Percentiles rank a stretch among this genome's conserved stretches.
These are phyloP conservation scores for Sarcophaga caerulescens DNA, from an alignment of 2,888 invertebrate genomes.

Conservation along the genomic window DNA sequence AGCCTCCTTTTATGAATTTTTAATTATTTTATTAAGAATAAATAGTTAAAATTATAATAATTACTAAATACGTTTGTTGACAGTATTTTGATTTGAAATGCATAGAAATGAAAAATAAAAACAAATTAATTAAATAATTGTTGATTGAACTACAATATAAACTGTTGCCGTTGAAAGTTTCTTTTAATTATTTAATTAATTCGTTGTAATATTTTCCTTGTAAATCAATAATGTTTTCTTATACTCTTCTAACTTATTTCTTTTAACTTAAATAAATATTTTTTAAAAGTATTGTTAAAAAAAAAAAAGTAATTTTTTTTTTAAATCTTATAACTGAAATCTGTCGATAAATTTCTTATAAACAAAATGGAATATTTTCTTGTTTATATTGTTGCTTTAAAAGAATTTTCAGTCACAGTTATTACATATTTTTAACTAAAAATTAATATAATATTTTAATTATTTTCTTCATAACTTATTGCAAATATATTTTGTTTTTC, in stretches of 20 bases:
- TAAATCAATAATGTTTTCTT: constrained; percentile 36
- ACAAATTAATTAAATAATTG: constrained; percentile 79
- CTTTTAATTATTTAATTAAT: constrained; percentile 78
- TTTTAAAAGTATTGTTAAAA: constrained; percentile 19
- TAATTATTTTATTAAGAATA: constrained; percentile 63
- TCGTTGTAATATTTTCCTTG: constrained; percentile 71
- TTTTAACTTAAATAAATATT: constrained; percentile 44
- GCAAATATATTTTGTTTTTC: constrained; percentile 3
- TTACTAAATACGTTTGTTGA: constrained; percentile 20
- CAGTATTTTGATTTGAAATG: constrained; percentile 55
- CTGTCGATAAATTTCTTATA: constrained; percentile 69
- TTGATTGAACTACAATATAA: background rate
- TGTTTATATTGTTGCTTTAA: constrained; percentile 45
- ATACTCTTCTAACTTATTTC: constrained; percentile 33
- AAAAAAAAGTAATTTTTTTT: background rate
- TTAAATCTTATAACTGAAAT: constrained; percentile 51
- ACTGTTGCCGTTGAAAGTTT: constrained; percentile 33
- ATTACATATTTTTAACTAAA: constrained; percentile 52
- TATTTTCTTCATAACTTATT: constrained; percentile 21
- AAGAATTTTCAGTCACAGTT: constrained; percentile 76
- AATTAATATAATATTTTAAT: constrained; percentile 29
- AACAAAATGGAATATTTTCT: constrained; percentile 30
- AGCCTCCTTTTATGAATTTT: background rate
- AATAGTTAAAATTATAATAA: constrained; percentile 55
- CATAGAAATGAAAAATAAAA: constrained; percentile 68